Evolutionary conservation across 2,888 invertebrate genomes (phyloP), one percentile per base, ranked within the genome.

Genomic region (Isoperla grammatica): DNA sequence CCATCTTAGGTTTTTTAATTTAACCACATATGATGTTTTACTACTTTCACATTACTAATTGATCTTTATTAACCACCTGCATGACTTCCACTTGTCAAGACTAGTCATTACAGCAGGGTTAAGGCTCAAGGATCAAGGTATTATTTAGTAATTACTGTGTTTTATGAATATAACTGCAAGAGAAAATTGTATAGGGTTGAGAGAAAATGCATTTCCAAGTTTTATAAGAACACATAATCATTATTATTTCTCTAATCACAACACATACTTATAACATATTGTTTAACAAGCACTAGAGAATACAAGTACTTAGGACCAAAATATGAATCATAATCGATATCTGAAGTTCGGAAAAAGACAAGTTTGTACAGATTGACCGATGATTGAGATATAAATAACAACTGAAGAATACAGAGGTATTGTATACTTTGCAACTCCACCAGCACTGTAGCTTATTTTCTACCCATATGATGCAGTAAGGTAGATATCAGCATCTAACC

Each of bases 181-280:
- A 29, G 29, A 29, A 29, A 4, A 29, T 29, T 29, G 29, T 29
- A 40, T 4, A 40, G 42, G 42, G 15, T 40, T 40, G 13, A 40
- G 4, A 13, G n/a, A 40, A 40, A 40, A 40, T 13, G 13, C 42
- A 40, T 40, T 40, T 15, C 15, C n/a, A 12, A 45, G 45, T 60
- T 65, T 65, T 65, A 63, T 65, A 64, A 63, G 65, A 65, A 65
- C 65, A 65, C 65, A 65, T 65, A 29, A 29, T 29, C 29, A 57
- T 57, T 57, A 57, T 65, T 65, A 60, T 61, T 63, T 63, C 62
- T 62, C 64, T 64, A 57, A 64, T 64, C 65, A 65, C 65, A 65
- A 65, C 65, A 65, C 61, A 64, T 64, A 63, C 60, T 59, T 62
- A 62, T 57, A 64, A 63, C 61, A 64, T 61, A 64, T 53, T 64